Evolutionary conservation across 2,888 invertebrate genomes (phyloP).

Genomic region (Alentia gelatinosa): DNA sequence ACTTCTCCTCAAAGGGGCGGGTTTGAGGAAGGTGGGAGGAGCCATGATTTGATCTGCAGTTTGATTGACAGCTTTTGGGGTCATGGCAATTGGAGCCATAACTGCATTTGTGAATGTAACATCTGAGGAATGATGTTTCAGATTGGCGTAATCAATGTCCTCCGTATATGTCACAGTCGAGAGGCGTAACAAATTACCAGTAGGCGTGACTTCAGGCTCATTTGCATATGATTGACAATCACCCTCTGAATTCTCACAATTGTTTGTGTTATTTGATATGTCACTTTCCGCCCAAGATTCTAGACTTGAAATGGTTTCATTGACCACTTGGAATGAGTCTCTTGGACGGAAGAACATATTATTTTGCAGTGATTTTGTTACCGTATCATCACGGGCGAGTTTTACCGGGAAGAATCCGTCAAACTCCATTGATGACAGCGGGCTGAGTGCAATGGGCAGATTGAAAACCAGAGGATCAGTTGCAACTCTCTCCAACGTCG

Average conservation of each 20-base stretch:
- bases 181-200: neutral
- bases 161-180: neutral
- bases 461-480: neutral
- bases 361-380: neutral
- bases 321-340: neutral
- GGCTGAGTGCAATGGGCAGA: neutral
- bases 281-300: neutral
- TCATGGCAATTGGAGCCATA: neutral
- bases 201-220: neutral
- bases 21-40: neutral
- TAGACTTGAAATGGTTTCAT: neutral
- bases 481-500: neutral
- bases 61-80: neutral
- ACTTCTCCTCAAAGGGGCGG: neutral
- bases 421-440: neutral
- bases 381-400: neutral
- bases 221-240: neutral
- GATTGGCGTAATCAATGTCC: neutral
- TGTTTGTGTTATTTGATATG: neutral
- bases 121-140: neutral
- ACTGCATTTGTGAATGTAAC: neutral
- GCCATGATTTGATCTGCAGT: neutral
- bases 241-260: neutral
- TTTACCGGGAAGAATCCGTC: neutral
- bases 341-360: neutral